A percentile compares a stretch with the other conserved stretches of the same genome.
Conservation (phyloP, 2,113 vertebrate species). For the Psophia crepitans region DNA sequence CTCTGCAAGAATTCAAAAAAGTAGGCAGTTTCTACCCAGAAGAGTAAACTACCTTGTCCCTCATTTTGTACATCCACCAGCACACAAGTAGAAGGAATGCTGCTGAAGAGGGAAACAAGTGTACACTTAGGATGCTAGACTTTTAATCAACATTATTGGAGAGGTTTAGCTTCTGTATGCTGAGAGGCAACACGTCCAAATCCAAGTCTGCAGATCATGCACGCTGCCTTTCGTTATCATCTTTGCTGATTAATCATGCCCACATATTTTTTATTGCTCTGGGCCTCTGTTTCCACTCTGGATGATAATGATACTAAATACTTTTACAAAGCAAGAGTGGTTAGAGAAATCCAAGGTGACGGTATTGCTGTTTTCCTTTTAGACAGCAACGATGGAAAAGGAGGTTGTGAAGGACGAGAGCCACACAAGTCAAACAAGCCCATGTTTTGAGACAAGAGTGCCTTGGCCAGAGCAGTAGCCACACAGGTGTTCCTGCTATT, state of each 20-base stretch:
- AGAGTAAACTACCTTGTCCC: neutral
- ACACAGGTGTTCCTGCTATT: neutral
- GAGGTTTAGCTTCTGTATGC: neutral
- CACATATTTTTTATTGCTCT: neutral
- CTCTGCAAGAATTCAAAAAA: neutral
- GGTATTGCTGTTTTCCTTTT: neutral
- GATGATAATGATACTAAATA: neutral
- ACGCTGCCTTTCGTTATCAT: neutral
- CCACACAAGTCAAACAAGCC: rapidly evolving
- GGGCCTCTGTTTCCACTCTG: neutral
- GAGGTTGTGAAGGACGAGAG: neutral
- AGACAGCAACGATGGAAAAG: neutral
- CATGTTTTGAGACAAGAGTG: neutral
- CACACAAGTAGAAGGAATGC: neutral
- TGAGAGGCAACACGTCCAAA: neutral
- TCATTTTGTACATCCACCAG: neutral
- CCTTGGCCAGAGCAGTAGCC: neutral
- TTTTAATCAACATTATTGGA: neutral
- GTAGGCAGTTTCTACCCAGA: neutral
- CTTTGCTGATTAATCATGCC: neutral
- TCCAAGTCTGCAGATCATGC: neutral
- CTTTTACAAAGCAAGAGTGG: neutral
- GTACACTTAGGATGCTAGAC: neutral
- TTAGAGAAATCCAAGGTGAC: neutral
- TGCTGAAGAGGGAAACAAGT: neutral